A percentile compares a stretch with the other conserved stretches of the same genome.
phyloP scores from a whole-genome alignment of 2,888 invertebrate species.

The Unio pictorum region DNA sequence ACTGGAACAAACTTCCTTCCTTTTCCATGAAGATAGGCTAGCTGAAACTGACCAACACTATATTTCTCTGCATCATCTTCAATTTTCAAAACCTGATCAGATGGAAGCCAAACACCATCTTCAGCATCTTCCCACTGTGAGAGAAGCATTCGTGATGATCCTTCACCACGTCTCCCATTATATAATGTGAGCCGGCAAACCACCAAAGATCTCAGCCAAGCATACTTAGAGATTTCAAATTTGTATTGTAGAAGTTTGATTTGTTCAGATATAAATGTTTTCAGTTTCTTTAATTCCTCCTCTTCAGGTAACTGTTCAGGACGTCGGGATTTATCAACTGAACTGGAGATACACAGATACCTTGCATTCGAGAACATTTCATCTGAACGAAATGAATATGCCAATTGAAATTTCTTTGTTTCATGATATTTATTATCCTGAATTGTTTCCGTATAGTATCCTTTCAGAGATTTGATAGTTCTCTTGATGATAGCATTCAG shows the following conservation, averaged over 20 bases:
- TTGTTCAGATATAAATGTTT: slow-evolving; percentile 13
- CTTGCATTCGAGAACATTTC: slow-evolving; percentile 14
- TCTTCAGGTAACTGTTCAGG: slow-evolving; percentile 18
- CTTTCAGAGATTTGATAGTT: slow-evolving; percentile 12
- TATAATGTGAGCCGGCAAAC: slow-evolving; percentile 26
- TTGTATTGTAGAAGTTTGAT: slow-evolving; percentile 5
- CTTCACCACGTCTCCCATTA: slow-evolving; percentile 30
- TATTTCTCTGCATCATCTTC: too few relatives aligned
- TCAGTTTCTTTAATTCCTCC: slow-evolving; percentile 11
- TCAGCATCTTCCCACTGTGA: not conserved
- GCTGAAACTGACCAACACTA: too few relatives aligned
- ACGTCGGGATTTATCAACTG: slow-evolving; percentile 11
- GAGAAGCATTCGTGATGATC: slow-evolving; percentile 14
- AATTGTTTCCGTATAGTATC: slow-evolving; percentile 10
- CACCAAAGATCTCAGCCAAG: slow-evolving; percentile 23
- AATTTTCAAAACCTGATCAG: too few relatives aligned
- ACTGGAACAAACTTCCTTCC: too few relatives aligned
- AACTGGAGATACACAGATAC: slow-evolving; percentile 10
- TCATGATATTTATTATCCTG: slow-evolving; percentile 13
- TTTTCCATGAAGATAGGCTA: too few relatives aligned
- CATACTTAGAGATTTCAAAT: slow-evolving; percentile 11
- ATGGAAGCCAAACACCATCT: too few relatives aligned
- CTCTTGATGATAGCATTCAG: slow-evolving; percentile 9
- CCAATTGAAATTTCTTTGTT: slow-evolving; percentile 12
- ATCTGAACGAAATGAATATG: slow-evolving; percentile 1